Evolutionary conservation across 2,888 invertebrate genomes (phyloP), one percentile per base, ranked within the genome.

Genomic region (Phytoseiulus persimilis): DNA sequence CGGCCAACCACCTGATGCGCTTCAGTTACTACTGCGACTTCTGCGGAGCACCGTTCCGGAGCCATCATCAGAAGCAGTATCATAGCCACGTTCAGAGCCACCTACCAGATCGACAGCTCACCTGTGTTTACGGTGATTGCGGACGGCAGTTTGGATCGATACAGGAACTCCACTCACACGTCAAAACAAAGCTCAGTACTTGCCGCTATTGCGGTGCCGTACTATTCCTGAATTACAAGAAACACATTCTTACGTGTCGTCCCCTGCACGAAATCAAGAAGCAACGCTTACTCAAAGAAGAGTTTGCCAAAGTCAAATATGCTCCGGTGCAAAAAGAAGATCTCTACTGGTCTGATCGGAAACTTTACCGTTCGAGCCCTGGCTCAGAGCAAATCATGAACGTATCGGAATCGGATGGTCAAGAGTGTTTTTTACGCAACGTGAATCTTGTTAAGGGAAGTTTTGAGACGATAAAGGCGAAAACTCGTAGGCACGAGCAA

Each of bases 31-130:
- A 87, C 14, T 87, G 87, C 87, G 87, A 87, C 6, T 87, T 32
- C n/a, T 87, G 87, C 32, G 87, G 87, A 45, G 87, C 87, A n/a
- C 87, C 87, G 1, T 87, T 87, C 87, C 32, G 87, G 31, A 33
- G 87, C 31, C 87, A 87, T n/a, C 87, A 87, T 45, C 39, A 28
- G 45, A 87, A 87, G n/a, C 87, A 87, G 87, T 45, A 87, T 23
- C 87, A 87, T 1, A 28, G 39, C 6, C 87, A 87, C 33, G 87
- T 87, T n/a, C 39, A 87, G 23, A 87, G 87, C 23, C 87, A 87
- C 87, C 32, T 87, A 14, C 87, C 87, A 28, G 87, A 87, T n/a
- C 18, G 31, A 31, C 39, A 87, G 33, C 87, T 87, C 32, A 87
- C 33, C 87, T 87, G 87, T 31, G 87, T 87, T 18, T 14, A 31